A percentile compares a stretch with the other conserved stretches of the same genome.
Conservation (phyloP, 64 coral and sea anemone genomes). For the Stylophora pistillata region DNA sequence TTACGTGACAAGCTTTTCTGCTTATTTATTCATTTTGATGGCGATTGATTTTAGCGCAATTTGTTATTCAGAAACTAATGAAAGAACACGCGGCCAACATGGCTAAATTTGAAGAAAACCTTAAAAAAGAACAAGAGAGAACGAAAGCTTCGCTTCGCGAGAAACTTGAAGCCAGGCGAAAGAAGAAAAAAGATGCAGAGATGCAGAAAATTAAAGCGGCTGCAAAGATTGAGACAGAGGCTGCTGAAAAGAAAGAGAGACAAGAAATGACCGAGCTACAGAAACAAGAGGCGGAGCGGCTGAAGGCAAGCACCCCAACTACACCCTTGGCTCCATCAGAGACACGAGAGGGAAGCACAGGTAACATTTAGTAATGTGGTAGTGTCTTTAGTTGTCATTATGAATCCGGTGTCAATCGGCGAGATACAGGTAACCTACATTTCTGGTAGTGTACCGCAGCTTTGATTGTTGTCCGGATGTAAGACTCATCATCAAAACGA, state of each 20-base stretch:
- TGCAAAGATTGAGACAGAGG: conserved; percentile 53
- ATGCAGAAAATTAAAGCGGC: conserved; percentile 74
- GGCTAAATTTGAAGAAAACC: conserved; percentile 90
- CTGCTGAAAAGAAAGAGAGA: conserved; percentile 51
- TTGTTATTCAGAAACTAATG: conserved; percentile 75
- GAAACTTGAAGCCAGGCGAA: conserved; percentile 87
- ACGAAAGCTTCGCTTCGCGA: conserved; percentile 84
- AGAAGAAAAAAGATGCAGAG: conserved; percentile 83
- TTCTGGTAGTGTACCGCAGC: neutral
- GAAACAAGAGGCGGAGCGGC: conserved; percentile 50
- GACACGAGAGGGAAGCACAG: conserved; percentile 13
- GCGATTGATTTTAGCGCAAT: neutral
- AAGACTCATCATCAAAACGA: no score
- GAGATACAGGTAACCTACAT: neutral
- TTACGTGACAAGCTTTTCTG: no score
- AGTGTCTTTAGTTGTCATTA: no score
- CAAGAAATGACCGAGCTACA: conserved; percentile 68
- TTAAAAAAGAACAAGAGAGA: conserved; percentile 89
- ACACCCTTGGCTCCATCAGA: conserved; percentile 54
- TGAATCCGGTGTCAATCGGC: no score
- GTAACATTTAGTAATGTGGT: neutral
- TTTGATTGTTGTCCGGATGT: no score
- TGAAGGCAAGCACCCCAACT: conserved; percentile 58
- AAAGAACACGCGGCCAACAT: conserved; percentile 96
- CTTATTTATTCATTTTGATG: no score